Evolutionary conservation across 2,113 vertebrate species (phyloP), one percentile per base, ranked within the genome.

Genomic region (Chrysemys picta): DNA sequence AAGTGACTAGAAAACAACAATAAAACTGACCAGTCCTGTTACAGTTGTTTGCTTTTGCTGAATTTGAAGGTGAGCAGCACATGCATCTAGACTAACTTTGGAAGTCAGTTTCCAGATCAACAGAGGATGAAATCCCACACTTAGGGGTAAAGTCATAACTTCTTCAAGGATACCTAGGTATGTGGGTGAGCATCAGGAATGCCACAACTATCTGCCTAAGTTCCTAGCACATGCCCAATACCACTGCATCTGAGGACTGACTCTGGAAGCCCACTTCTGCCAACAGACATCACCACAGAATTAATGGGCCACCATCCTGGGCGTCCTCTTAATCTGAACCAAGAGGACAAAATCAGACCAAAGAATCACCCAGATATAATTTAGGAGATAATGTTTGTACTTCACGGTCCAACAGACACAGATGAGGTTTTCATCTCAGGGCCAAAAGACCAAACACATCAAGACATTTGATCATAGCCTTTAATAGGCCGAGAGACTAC

Each of bases 11-110:
- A 31, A n/a, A 85, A 25, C 3, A 69, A n/a, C 35, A 27, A 65
- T 0, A 0, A 89, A 89, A 45, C 0, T 2, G 45, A 53, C 2
- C 25, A 0, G 1, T 12, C 52, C 10, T 31, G 29, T 62, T 62
- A 62, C 78, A 87, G 35, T 38, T 59, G 13, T 42, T 3, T 25
- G 17, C 29, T 59, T 47, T 59, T 50, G 27, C 47, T 3, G 5
- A 45, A 45, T 8, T 50, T 2, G 21, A 8, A 45, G 25, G 42
- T 0, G 80, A 85, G 82, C 54, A 54, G 12, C 1, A 0, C 16
- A 80, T 87, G 93, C 89, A 96, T 93, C 93, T 88, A 9, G 2
- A 53, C 52, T 87, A 89, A 83, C 54, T 25, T 83, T 45, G 49
- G 14, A 50, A 47, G 49, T 0, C 1, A 0, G 56, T 7, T 56